A percentile compares a stretch with the other conserved stretches of the same genome.
phyloP scores from a whole-genome alignment of 2,113 vertebrate species.

The Heterocephalus glaber region DNA sequence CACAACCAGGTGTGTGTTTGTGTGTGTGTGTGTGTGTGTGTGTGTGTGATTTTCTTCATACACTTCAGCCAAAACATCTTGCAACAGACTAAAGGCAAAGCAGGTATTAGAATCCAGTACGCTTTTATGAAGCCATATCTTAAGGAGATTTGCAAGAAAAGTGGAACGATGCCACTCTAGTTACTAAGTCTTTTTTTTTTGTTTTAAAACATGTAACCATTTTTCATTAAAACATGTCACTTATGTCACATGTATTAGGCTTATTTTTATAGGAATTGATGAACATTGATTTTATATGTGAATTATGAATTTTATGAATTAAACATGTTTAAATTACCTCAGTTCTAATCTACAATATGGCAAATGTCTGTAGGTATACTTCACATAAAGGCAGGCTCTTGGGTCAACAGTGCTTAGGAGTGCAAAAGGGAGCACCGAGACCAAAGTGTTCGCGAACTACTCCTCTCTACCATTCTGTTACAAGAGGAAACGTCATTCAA shows the following conservation, averaged over 20 bases:
- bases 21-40: neutral
- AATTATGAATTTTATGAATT: neutral
- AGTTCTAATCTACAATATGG: neutral
- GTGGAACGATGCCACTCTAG: neutral
- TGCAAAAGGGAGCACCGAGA: neutral
- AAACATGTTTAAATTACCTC: neutral
- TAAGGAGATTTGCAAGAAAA: neutral
- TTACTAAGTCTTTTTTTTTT: neutral
- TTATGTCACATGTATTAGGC: neutral
- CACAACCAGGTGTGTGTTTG: neutral
- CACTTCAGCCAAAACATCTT: slow-evolving; percentile 35
- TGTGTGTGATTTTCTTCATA: neutral
- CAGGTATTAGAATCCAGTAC: neutral
- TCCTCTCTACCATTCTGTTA: neutral
- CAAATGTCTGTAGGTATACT: neutral
- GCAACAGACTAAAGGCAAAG: neutral
- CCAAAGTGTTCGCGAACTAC: neutral
- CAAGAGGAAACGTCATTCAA: neutral
- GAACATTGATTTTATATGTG: neutral
- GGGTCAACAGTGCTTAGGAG: neutral
- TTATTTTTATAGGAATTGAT: neutral
- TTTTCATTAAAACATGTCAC: slow-evolving; percentile 28
- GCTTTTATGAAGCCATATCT: neutral
- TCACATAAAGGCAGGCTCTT: neutral
- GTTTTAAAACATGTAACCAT: neutral